phyloP scores from a whole-genome alignment of 2,888 invertebrate genomes.

The Lochmaea crataegi region DNA sequence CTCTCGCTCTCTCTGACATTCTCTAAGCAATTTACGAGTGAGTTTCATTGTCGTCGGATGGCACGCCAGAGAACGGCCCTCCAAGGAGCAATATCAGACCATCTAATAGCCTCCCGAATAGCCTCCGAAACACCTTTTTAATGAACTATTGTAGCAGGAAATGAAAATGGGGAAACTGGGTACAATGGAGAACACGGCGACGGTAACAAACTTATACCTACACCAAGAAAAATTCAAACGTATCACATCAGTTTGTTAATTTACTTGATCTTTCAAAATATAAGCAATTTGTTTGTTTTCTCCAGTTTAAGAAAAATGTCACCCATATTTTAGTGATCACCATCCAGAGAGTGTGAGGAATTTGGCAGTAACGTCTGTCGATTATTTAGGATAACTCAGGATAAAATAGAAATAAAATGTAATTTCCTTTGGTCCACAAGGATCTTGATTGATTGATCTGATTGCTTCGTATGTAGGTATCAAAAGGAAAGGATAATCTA shows the following conservation, averaged over 20 bases:
- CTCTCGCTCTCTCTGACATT: slow-evolving; percentile 43
- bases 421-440: too few relatives aligned
- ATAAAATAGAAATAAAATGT: too few relatives aligned
- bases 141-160: slow-evolving; percentile 73
- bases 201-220: slow-evolving; percentile 4
- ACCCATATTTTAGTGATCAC: too few relatives aligned
- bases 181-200: slow-evolving; percentile 49
- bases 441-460: too few relatives aligned
- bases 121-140: slow-evolving; percentile 80
- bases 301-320: too few relatives aligned
- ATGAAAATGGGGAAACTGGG: slow-evolving; percentile 65
- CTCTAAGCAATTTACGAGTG: slow-evolving; percentile 64
- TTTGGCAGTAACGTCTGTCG: too few relatives aligned
- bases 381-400: too few relatives aligned
- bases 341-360: too few relatives aligned
- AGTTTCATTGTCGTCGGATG: slow-evolving; percentile 66
- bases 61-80: slow-evolving; percentile 66
- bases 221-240: not conserved
- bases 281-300: too few relatives aligned
- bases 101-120: slow-evolving; percentile 78
- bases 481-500: too few relatives aligned
- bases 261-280: not conserved
- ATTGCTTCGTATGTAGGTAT: too few relatives aligned
- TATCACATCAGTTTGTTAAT: not conserved
- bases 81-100: slow-evolving; percentile 68